phyloP scores from a whole-genome alignment of 2,113 vertebrate species.

The Hippoglossus stenolepis region DNA sequence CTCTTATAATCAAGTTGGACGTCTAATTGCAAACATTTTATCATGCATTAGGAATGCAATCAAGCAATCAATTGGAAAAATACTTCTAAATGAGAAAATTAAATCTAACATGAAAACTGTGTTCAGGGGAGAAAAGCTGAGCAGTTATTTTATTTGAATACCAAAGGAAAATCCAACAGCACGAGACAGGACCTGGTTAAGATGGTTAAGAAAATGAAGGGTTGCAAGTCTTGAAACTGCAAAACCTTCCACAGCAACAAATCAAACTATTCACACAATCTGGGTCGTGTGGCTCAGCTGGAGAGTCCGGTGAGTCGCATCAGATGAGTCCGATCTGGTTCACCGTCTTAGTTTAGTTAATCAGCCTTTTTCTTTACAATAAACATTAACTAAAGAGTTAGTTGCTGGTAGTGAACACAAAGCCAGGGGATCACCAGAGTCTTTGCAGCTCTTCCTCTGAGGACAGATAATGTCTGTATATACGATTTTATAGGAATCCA shows the following conservation, averaged over 20 bases:
- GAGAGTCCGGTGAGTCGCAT: too few species aligned
- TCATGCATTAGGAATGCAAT: not conserved
- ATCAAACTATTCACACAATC: not conserved
- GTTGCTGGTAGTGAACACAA: too few species aligned
- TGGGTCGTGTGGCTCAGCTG: too few species aligned
- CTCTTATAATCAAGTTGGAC: conserved; percentile 2
- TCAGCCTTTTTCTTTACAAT: too few species aligned
- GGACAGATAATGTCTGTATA: too few species aligned
- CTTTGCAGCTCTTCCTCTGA: too few species aligned
- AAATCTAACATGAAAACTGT: not conserved
- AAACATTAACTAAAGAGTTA: too few species aligned
- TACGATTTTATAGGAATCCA: too few species aligned
- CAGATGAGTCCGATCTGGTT: too few species aligned
- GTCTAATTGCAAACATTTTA: conserved; percentile 28
- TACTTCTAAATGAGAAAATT: not conserved
- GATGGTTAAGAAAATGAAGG: not conserved
- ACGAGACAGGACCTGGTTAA: not conserved
- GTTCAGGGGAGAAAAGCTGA: not conserved
- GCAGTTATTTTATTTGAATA: not conserved
- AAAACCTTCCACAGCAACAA: not conserved
- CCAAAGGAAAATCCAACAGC: not conserved
- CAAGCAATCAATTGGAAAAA: not conserved
- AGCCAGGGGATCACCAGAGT: too few species aligned
- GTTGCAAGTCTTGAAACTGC: not conserved
- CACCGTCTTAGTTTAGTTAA: too few species aligned